These are phyloP conservation scores for Neoitamus cyanurus DNA, from an alignment of 2,888 invertebrate species.

Conservation along the genomic window DNA sequence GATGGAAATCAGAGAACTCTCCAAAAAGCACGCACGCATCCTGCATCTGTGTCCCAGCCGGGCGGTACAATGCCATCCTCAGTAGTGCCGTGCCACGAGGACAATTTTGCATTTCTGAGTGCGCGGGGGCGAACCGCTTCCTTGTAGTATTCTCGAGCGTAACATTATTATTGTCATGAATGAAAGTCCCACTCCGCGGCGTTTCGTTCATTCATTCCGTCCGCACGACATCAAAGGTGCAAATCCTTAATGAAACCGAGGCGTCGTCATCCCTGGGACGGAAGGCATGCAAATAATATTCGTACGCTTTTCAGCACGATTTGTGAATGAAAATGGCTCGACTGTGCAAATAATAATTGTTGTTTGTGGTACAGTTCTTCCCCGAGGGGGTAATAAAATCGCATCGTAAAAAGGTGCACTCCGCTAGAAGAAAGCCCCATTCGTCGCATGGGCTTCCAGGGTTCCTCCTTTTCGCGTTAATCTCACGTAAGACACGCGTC, in stretches of 20 bases:
- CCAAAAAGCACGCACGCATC: background rate
- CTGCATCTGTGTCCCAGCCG: background rate
- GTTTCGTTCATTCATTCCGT: slow-evolving; percentile 37
- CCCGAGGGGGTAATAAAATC: slow-evolving; percentile 27
- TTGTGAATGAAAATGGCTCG: slow-evolving; percentile 44
- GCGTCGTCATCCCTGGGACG: background rate
- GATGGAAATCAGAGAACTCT: background rate
- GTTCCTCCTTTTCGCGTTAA: background rate
- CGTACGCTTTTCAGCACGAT: slow-evolving; percentile 36
- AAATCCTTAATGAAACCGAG: slow-evolving; percentile 29
- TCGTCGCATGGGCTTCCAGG: background rate
- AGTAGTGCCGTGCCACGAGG: background rate
- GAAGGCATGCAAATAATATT: slow-evolving; percentile 27
- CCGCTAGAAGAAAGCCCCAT: slow-evolving; percentile 16
- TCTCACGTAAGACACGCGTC: slow-evolving; percentile 43
- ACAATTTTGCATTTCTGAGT: background rate
- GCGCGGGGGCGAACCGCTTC: background rate
- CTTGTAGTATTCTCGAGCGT: slow-evolving; percentile 3
- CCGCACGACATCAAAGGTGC: slow-evolving; percentile 25
- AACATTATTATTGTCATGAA: slow-evolving; percentile 35
- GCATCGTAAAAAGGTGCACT: slow-evolving; percentile 32
- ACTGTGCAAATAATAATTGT: slow-evolving; percentile 37
- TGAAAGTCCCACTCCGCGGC: background rate
- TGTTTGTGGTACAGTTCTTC: background rate
- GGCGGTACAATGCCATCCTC: background rate